Conservation (phyloP, 92 coral and sea anemone species). For the Epizoanthus scotinus region DNA sequence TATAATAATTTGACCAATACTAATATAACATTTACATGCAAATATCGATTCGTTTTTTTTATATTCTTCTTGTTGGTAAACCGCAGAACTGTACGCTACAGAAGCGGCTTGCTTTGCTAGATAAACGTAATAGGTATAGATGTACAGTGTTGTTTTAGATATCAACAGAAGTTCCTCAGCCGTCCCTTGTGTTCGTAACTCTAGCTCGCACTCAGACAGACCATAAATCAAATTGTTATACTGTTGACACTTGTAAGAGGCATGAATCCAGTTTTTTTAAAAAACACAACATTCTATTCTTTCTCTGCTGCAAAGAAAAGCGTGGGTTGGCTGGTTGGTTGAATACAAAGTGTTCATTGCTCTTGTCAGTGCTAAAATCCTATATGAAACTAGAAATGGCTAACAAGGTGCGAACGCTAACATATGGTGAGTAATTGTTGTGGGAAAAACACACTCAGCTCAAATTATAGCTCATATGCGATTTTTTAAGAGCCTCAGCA, state of each 20-base stretch:
- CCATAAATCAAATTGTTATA: constrained; percentile 12
- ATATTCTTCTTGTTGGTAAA: no score
- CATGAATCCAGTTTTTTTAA: constrained; percentile 7
- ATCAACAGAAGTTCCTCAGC: not conserved
- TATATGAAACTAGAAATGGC: not conserved
- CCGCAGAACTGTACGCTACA: no score
- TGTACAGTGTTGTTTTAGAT: not conserved
- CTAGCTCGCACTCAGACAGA: constrained; percentile 11
- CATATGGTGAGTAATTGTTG: not conserved
- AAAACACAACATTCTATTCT: not conserved
- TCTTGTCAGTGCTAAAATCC: no score
- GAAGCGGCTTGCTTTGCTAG: not conserved
- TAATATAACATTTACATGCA: no score
- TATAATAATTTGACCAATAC: no score
- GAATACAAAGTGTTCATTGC: no score
- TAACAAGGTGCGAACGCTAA: not conserved
- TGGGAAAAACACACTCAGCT: not conserved
- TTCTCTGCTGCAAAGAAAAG: no score
- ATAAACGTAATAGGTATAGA: not conserved
- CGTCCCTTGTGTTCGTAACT: constrained; percentile 5
- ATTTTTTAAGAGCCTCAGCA: no score
- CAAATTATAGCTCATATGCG: no score
- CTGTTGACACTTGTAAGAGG: constrained; percentile 9
- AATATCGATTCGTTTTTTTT: no score
- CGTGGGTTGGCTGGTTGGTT: no score